Evolutionary conservation across 2,113 vertebrate species (phyloP).

Genomic region (Rhegmatorhina hoffmannsi): DNA sequence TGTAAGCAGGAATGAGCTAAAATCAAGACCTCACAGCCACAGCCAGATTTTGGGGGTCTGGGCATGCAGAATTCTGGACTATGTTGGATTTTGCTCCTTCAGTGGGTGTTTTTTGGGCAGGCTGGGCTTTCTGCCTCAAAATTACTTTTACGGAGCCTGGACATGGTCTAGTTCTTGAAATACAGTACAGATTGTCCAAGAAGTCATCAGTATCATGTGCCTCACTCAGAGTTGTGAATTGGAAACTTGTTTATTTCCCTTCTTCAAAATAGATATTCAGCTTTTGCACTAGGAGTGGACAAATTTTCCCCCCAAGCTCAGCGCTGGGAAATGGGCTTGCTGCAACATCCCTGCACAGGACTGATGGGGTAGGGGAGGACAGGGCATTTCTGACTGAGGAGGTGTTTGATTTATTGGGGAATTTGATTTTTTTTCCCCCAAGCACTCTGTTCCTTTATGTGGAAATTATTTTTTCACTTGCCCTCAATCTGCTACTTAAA

Average conservation of each 20-base stretch:
- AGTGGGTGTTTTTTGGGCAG: background rate
- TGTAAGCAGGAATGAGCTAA: background rate
- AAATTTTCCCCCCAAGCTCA: background rate
- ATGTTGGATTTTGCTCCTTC: background rate
- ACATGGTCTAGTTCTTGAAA: background rate
- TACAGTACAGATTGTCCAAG: background rate
- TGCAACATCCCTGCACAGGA: background rate
- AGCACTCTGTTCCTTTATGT: background rate
- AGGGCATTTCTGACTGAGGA: background rate
- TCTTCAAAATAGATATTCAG: background rate
- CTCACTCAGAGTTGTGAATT: background rate
- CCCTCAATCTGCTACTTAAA: background rate
- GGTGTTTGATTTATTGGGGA: background rate
- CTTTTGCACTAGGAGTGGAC: background rate
- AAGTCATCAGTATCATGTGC: background rate
- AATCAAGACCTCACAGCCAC: background rate
- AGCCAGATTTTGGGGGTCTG: background rate
- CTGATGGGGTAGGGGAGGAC: background rate
- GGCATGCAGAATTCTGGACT: background rate
- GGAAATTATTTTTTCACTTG: background rate
- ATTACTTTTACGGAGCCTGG: background rate
- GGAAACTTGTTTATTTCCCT: background rate
- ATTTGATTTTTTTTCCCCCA: background rate
- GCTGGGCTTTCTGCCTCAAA: background rate
- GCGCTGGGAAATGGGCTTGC: background rate